These are phyloP conservation scores for Elysia chlorotica DNA, from an alignment of 1,140 invertebrate genomes.

Conservation along the genomic window DNA sequence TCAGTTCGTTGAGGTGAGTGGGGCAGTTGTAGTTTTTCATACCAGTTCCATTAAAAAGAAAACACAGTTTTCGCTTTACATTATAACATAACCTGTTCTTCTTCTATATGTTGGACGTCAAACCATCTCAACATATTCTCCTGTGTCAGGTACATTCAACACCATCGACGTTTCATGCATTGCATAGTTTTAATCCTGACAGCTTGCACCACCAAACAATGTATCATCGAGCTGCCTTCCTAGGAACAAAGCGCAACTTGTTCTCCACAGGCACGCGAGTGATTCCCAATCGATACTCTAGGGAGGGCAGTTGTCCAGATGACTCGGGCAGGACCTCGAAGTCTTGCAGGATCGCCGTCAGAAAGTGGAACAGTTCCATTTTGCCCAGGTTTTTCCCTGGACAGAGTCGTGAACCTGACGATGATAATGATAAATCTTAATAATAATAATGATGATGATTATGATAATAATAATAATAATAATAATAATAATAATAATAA, in stretches of 20 bases:
- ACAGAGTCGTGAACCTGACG: slow-evolving; percentile 33
- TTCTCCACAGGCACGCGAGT: slow-evolving; percentile 26
- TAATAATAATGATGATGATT: not conserved
- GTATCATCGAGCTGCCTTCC: too few species aligned
- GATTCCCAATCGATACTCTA: slow-evolving; percentile 31
- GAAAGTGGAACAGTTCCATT: slow-evolving; percentile 36
- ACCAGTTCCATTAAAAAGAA: too few species aligned
- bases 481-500: not conserved
- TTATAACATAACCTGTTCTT: too few species aligned
- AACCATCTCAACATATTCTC: too few species aligned
- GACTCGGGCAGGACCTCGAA: slow-evolving; percentile 62
- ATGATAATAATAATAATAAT: not conserved
- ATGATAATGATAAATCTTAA: not conserved
- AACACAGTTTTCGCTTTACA: too few species aligned
- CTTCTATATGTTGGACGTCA: too few species aligned
- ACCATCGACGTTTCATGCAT: too few species aligned
- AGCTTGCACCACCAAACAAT: too few species aligned
- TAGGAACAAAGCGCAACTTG: slow-evolving; percentile 32
- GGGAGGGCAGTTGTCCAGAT: slow-evolving; percentile 18
- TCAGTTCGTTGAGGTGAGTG: too few species aligned
- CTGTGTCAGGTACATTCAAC: too few species aligned
- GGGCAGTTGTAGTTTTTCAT: too few species aligned
- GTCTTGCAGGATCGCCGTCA: slow-evolving; percentile 31
- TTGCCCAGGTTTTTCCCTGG: slow-evolving; percentile 31
- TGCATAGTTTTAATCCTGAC: too few species aligned